A percentile compares a stretch with the other conserved stretches of the same genome.
Conservation (phyloP, 2,113 vertebrate species). For the Dicerorhinus sumatrensis region DNA sequence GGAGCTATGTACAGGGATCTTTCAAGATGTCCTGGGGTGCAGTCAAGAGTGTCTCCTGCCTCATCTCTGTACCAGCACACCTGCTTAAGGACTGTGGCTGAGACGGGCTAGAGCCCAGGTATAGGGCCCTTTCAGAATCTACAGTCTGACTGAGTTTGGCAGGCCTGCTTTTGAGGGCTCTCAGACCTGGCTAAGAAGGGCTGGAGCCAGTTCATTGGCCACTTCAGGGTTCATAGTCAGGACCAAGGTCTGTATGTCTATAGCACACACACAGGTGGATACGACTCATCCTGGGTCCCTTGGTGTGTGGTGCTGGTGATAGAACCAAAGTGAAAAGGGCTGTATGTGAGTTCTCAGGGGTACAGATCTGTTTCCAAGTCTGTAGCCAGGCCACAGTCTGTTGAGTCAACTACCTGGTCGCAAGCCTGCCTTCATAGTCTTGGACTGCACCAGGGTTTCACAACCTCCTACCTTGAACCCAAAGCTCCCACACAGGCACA, state of each 20-base stretch:
- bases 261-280: no score
- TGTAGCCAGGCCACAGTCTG: not conserved
- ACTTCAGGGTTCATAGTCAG: not conserved
- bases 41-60: not conserved
- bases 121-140: not conserved
- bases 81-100: not conserved
- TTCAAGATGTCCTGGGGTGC: not conserved
- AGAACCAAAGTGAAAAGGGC: not conserved
- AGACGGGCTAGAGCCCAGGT: not conserved
- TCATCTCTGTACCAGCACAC: not conserved
- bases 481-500: not conserved
- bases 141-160: not conserved
- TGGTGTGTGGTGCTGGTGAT: not conserved
- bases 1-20: not conserved
- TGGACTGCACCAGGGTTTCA: not conserved
- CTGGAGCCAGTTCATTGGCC: not conserved
- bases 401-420: not conserved
- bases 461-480: not conserved
- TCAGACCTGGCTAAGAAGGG: not conserved
- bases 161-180: not conserved
- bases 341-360: not conserved
- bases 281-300: not conserved
- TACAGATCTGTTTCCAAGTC: not conserved
- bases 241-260: not conserved
- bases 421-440: not conserved